Percentiles rank a stretch among this genome's conserved stretches.
These are phyloP conservation scores for Flexamia atlantica DNA, from an alignment of 2,888 invertebrate genomes.

Conservation along the genomic window DNA sequence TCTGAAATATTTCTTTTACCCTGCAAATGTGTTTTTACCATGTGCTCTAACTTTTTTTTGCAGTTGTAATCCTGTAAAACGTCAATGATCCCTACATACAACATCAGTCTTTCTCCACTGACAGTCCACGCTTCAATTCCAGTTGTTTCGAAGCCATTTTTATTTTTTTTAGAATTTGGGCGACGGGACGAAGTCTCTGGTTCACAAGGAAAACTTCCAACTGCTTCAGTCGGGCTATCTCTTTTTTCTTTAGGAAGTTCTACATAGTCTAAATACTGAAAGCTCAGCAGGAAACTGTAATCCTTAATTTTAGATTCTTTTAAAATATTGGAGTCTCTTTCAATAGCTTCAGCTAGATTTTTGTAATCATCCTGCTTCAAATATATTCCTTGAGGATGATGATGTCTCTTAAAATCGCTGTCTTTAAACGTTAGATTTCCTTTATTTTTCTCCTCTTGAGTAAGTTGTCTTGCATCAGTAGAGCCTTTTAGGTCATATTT, in stretches of 20 bases:
- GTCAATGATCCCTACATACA: constrained; percentile 98
- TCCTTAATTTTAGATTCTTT: constrained; percentile 96
- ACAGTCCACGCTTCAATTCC: constrained; percentile 97
- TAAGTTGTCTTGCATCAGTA: constrained; percentile 98
- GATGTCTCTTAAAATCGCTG: constrained; percentile 98
- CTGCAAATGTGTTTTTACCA: constrained; percentile 93
- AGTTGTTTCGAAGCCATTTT: constrained; percentile 82
- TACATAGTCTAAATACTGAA: constrained; percentile 97
- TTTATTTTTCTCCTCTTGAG: constrained; percentile 94
- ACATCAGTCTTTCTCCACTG: constrained; percentile 95
- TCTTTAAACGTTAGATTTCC: constrained; percentile 97
- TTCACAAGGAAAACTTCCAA: not conserved
- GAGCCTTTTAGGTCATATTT: constrained; percentile 99
- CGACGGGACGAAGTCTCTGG: not conserved
- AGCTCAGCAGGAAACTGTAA: constrained; percentile 97
- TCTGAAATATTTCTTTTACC: constrained; percentile 99
- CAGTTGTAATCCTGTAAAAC: constrained; percentile 98
- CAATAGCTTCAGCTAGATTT: constrained; percentile 97
- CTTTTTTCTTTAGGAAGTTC: constrained; percentile 86
- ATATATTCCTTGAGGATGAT: constrained; percentile 96
- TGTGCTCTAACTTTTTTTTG: constrained; percentile 98
- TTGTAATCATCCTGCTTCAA: constrained; percentile 97
- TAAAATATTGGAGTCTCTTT: constrained; percentile 93
- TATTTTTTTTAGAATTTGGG: not conserved
- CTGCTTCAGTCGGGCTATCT: constrained; percentile 75